phyloP scores from a whole-genome alignment of 2,797 vertebrate species.

The Staurois parvus region DNA sequence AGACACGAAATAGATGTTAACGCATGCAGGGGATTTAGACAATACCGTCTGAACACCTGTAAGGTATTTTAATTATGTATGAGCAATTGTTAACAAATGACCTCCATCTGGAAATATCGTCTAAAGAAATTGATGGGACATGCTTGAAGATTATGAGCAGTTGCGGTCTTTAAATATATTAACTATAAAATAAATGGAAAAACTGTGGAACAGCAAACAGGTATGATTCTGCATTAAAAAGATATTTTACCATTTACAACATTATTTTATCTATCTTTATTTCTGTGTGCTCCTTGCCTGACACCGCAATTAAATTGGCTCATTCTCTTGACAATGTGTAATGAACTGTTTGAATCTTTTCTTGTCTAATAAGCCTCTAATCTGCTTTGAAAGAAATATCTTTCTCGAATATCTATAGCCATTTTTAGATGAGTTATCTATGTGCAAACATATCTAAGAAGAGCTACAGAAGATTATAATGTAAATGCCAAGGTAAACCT shows the following conservation, averaged over 20 bases:
- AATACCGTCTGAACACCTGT: too few relatives aligned
- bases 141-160: too few relatives aligned
- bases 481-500: too few relatives aligned
- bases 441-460: background rate
- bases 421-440: background rate
- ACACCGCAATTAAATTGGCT: background rate
- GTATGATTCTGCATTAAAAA: background rate
- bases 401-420: too few relatives aligned
- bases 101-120: too few relatives aligned
- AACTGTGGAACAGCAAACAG: background rate
- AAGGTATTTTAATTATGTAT: too few relatives aligned
- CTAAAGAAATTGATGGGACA: too few relatives aligned
- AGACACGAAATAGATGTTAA: too few relatives aligned
- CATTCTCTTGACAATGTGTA: background rate
- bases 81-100: background rate
- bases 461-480: background rate
- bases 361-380: background rate
- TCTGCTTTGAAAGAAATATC: background rate
- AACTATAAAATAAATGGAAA: background rate
- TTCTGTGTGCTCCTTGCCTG: background rate
- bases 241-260: background rate
- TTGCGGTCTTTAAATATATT: too few relatives aligned
- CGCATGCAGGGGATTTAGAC: too few relatives aligned
- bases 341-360: background rate
- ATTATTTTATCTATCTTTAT: background rate